Percentiles rank a stretch among this genome's conserved stretches.
Evolutionary conservation across 1,140 invertebrate species (phyloP).

Genomic region (Drosophila quadrilineata): DNA sequence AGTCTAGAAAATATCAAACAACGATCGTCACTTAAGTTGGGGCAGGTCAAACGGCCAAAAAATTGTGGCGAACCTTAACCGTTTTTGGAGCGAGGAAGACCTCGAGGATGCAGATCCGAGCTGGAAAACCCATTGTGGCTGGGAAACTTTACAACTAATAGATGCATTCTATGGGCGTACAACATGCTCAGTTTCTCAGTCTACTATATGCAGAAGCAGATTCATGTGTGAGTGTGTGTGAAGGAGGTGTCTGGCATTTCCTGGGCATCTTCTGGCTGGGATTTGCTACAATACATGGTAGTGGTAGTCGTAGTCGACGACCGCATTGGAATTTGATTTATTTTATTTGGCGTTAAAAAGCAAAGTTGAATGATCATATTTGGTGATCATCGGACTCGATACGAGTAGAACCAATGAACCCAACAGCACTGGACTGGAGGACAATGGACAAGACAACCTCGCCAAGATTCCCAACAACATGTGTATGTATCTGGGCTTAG

Average conservation of each 20-base stretch:
- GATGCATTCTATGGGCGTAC: conserved; percentile 36
- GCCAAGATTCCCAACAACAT: conserved; percentile 22
- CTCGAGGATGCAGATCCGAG: conserved; percentile 34
- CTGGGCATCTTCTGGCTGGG: not conserved
- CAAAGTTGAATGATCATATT: conserved; percentile 74
- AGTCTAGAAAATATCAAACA: conserved; percentile 60
- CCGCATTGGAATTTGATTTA: conserved; percentile 75
- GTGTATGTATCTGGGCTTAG: conserved; percentile 66
- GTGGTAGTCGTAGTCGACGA: conserved; percentile 67
- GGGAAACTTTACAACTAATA: conserved; percentile 29
- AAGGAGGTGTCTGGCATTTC: conserved; percentile 41
- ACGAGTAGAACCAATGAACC: conserved; percentile 59
- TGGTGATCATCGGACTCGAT: conserved; percentile 69
- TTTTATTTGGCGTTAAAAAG: conserved; percentile 78
- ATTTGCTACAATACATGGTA: not conserved
- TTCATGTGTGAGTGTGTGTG: conserved; percentile 1
- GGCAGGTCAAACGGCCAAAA: conserved; percentile 19
- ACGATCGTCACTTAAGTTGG: conserved; percentile 54
- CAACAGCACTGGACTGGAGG: not conserved
- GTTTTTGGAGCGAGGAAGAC: conserved; percentile 20
- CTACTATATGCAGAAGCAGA: not conserved
- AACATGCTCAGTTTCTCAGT: not conserved
- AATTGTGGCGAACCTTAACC: conserved; percentile 44
- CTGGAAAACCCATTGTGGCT: not conserved
- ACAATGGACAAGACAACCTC: conserved; percentile 18